These are phyloP conservation scores for Bryconaethiops microstoma DNA, from an alignment of 2,797 vertebrate genomes.

Conservation along the genomic window DNA sequence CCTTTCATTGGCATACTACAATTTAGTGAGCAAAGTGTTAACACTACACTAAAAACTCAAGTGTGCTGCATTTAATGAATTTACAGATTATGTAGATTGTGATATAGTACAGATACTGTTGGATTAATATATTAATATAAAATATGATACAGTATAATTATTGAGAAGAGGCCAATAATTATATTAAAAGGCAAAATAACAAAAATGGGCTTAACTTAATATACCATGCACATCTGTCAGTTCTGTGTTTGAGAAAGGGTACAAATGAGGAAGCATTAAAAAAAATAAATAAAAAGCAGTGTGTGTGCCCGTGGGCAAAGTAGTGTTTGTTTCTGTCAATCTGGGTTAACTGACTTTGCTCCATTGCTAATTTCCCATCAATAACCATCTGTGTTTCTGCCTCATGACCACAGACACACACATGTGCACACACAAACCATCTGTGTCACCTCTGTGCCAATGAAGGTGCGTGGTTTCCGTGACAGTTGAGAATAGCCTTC, in stretches of 20 bases:
- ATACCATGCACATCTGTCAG: neutral
- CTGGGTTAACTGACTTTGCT: slow-evolving; percentile 8
- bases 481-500: slow-evolving; percentile 20
- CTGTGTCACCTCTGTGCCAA: slow-evolving; percentile 28
- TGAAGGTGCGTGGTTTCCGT: slow-evolving; percentile 36
- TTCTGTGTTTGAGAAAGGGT: neutral
- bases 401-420: neutral
- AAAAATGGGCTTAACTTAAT: no score
- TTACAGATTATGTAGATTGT: no score
- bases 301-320: neutral
- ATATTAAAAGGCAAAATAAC: no score
- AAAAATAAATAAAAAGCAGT: no score
- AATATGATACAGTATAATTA: no score
- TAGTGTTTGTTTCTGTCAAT: neutral
- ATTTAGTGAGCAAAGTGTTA: no score
- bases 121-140: no score
- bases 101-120: no score
- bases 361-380: neutral
- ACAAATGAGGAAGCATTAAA: no score
- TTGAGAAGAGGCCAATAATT: no score
- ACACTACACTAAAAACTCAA: no score
- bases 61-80: no score
- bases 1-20: neutral
- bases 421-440: slow-evolving; percentile 13
- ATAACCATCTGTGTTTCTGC: slow-evolving; percentile 15